Evolutionary conservation across 2,888 invertebrate species (phyloP), one percentile per base, ranked within the genome.

Genomic region (Galerucella nymphaeae): DNA sequence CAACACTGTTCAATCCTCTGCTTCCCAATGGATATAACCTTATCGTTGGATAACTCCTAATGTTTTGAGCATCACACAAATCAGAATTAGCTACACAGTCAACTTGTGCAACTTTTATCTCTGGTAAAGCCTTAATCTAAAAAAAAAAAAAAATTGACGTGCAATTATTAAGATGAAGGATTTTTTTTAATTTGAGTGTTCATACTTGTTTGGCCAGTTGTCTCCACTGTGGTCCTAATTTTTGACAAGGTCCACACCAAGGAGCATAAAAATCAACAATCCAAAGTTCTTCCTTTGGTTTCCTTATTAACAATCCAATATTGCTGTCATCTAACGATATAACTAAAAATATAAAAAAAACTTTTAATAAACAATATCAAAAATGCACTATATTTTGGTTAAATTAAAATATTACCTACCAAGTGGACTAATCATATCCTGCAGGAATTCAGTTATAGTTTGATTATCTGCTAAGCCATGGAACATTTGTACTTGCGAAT

Each of bases 161-260:
- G 9, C 30, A 38, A 38, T 38, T 38, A 38, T 8, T 9, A 38
- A 38, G 30, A 38, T 38, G 30, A 30, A 30, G 5, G 30, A 30
- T 5, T 30, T 30, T 30, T 30, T 30, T 30, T 23, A 23, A 30
- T 73, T 55, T 11, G 30, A 16, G 11, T 11, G 11, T 10, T 6
- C 18, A 30, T 76, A 89, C 85, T 74, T 89, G 86, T 83, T 89
- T 90, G 2, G 93, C 92, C 45, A 93, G 86, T 81, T 88, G 87
- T 57, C 91, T 88, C 90, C 91, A 93, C 79, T 93, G 90, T 0
- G 92, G 91, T 11, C 90, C 89, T 75, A 94, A 85, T 82, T 90
- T 89, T 80, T 91, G 91, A 83, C 94, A 94, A 0, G 93, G 93
- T 2, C 90, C 91, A 86, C 94, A 94, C 93, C 93, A 93, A 0